Conservation (phyloP, 2,888 invertebrate species). For the Diaperis boleti region DNA sequence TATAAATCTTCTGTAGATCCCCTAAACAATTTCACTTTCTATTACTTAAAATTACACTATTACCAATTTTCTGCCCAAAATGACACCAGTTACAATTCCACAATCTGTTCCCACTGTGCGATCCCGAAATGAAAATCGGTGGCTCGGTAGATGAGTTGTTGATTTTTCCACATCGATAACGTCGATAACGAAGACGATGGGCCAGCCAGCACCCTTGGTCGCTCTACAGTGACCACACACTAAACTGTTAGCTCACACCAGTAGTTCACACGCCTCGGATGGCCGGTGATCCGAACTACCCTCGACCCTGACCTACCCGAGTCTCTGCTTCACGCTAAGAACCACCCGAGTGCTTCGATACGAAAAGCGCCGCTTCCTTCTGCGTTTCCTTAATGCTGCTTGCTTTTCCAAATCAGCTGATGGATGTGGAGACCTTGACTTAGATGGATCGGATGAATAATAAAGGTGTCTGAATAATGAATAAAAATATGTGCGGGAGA, state of each 20-base stretch:
- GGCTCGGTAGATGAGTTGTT: constrained; percentile 55
- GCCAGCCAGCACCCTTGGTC: constrained; percentile 58
- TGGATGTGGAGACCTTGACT: too few species aligned
- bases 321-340: constrained; percentile 62
- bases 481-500: too few species aligned
- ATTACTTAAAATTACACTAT: too few species aligned
- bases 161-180: constrained; percentile 60
- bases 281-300: constrained; percentile 67
- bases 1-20: too few species aligned
- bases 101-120: too few species aligned
- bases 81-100: too few species aligned
- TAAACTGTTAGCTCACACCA: constrained; percentile 64
- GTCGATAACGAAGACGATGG: constrained; percentile 56
- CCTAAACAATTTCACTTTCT: too few species aligned
- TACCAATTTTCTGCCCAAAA: too few species aligned
- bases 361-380: constrained; percentile 42
- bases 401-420: constrained; percentile 35
- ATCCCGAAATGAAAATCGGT: constrained; percentile 55
- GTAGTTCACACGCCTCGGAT: constrained; percentile 62
- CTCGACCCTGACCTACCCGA: constrained; percentile 65
- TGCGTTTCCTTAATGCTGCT: constrained; percentile 14
- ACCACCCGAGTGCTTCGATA: constrained; percentile 62
- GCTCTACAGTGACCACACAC: constrained; percentile 65
- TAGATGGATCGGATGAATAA: too few species aligned
- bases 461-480: too few species aligned